Evolutionary conservation across 1,140 invertebrate species (phyloP).

Genomic region (Ostrea denselamellosa): DNA sequence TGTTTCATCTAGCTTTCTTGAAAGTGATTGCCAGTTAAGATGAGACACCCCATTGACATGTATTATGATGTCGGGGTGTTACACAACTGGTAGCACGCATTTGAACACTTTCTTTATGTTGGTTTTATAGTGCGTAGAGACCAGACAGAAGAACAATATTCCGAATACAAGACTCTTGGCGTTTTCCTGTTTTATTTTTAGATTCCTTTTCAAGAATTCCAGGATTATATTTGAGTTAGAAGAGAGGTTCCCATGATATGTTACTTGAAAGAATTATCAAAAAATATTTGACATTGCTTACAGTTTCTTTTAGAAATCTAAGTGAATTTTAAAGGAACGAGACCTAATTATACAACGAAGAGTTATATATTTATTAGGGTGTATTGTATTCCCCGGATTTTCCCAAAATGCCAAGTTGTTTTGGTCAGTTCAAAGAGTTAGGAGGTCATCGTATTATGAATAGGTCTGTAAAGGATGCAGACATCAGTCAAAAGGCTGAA

Average conservation of each 20-base stretch:
- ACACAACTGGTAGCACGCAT: no score
- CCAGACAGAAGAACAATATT: slow-evolving; percentile 4
- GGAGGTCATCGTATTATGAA: background rate
- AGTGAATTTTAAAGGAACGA: background rate
- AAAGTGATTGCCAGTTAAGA: no score
- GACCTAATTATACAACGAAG: background rate
- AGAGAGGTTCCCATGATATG: background rate
- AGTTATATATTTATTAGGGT: background rate
- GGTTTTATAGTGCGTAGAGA: background rate
- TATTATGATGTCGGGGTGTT: no score
- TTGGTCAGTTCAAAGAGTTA: background rate
- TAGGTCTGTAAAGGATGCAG: background rate
- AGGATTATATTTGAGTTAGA: background rate
- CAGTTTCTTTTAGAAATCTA: no score
- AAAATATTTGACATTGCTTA: no score
- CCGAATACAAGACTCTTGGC: background rate
- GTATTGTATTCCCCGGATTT: background rate
- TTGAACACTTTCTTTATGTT: no score
- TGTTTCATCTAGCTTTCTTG: no score
- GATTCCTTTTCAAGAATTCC: background rate
- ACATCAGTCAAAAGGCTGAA: background rate
- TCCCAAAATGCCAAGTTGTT: background rate
- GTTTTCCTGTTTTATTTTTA: background rate
- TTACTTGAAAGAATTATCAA: no score
- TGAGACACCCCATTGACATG: no score